Evolutionary conservation across 2,113 vertebrate species (phyloP).

Genomic region (Thalassoma bifasciatum): DNA sequence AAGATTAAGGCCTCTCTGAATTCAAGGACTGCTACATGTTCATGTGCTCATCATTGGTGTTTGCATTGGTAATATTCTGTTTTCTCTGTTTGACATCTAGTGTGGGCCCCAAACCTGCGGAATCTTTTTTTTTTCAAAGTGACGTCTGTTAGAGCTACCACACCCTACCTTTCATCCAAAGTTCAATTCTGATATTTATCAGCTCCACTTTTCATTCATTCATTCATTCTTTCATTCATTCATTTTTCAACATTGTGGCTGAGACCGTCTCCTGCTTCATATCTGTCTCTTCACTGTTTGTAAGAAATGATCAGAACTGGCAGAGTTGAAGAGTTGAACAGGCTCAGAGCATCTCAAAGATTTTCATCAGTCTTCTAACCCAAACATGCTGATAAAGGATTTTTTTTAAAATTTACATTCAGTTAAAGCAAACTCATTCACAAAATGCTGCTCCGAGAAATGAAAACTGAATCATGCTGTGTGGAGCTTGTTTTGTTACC

Average conservation of each 20-base stretch:
- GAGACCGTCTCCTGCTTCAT: slow-evolving; percentile 48
- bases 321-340: slow-evolving; percentile 10
- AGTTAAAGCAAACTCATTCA: neutral
- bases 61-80: neutral
- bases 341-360: slow-evolving; percentile 10
- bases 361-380: neutral
- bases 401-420: neutral
- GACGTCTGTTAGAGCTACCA: neutral
- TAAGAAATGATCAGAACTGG: slow-evolving; percentile 24
- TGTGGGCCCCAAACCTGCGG: neutral
- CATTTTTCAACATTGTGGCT: neutral
- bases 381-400: neutral
- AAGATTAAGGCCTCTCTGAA: neutral
- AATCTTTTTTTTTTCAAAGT: no score
- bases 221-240: no score
- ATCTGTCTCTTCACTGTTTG: slow-evolving; percentile 56
- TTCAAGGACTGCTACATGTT: neutral
- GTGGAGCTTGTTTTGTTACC: slow-evolving; percentile 14
- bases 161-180: neutral
- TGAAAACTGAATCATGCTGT: neutral
- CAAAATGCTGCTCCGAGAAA: neutral
- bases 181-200: neutral
- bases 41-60: neutral
- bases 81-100: neutral
- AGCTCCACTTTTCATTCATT: neutral